Percentiles rank a stretch among this genome's conserved stretches.
These are phyloP conservation scores for Amphiprion clarkii DNA, from an alignment of 2,797 vertebrate genomes.

Conservation along the genomic window DNA sequence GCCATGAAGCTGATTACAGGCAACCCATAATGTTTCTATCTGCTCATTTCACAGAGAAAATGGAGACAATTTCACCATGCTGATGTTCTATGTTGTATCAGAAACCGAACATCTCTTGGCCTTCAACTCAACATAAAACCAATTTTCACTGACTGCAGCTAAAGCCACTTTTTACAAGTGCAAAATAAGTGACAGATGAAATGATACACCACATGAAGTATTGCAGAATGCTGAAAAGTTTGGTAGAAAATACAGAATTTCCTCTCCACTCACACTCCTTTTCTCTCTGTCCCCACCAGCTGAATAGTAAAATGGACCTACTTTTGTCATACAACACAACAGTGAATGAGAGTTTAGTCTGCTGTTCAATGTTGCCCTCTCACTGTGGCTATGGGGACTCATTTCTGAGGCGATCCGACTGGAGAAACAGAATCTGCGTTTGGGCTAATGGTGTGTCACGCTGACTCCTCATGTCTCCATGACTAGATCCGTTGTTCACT, in stretches of 20 bases:
- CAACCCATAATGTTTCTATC: not conserved
- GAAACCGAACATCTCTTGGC: not conserved
- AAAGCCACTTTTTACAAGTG: not conserved
- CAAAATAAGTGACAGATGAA: constrained; percentile 16
- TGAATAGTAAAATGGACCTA: constrained; percentile 21
- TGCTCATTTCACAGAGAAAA: not conserved
- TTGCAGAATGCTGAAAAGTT: constrained; percentile 25
- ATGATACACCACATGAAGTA: not conserved
- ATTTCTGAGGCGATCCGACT: constrained; percentile 16
- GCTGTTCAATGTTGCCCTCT: constrained; percentile 26
- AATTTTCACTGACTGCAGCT: not conserved
- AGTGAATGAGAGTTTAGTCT: constrained; percentile 45
- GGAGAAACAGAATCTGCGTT: constrained; percentile 25
- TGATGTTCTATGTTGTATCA: not conserved
- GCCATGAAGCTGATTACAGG: not conserved
- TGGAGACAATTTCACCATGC: not conserved
- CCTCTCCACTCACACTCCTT: constrained; percentile 14
- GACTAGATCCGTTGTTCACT: constrained; percentile 75
- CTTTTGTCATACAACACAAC: constrained; percentile 36
- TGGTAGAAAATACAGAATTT: not conserved
- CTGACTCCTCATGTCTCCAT: constrained; percentile 60
- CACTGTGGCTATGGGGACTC: constrained; percentile 15
- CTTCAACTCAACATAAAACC: not conserved
- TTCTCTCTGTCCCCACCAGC: constrained; percentile 11
- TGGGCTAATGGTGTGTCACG: constrained; percentile 48